Conservation (phyloP, 35 echinoderm and acorn worm species). For the Ophioderma brevispina region DNA sequence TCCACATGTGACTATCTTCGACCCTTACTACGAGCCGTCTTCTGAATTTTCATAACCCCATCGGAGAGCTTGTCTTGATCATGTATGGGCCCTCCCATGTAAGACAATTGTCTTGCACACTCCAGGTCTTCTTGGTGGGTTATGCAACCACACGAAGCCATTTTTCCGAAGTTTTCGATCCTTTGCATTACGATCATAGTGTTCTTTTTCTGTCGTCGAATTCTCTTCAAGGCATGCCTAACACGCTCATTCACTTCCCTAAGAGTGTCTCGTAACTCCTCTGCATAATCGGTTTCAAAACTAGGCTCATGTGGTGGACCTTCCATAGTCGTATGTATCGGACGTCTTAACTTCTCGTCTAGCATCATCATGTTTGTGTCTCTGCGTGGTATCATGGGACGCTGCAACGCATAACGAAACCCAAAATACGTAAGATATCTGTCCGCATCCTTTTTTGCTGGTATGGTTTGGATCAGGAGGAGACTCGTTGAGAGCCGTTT, state of each 20-base stretch:
- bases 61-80: constrained; percentile 42
- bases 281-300: constrained; percentile 17
- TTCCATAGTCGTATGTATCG: constrained; percentile 45
- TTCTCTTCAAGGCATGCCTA: constrained; percentile 3
- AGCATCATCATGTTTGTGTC: constrained; percentile 68
- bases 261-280: background rate
- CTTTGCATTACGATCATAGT: constrained; percentile 10
- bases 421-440: constrained; percentile 23
- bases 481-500: constrained; percentile 14
- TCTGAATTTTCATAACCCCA: constrained; percentile 38
- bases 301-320: background rate
- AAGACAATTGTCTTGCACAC: background rate
- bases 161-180: background rate
- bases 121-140: constrained; percentile 17
- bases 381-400: constrained; percentile 64
- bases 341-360: constrained; percentile 18
- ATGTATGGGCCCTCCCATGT: constrained; percentile 36
- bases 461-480: constrained; percentile 13
- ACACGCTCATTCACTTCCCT: background rate
- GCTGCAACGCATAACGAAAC: constrained; percentile 57
- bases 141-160: constrained; percentile 39
- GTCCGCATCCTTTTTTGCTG: constrained; percentile 50
- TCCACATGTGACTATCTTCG: constrained; percentile 43
- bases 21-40: background rate
- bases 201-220: constrained; percentile 14